Conservation (phyloP, 2,888 invertebrate genomes). For the Anagyrus pseudococci region DNA sequence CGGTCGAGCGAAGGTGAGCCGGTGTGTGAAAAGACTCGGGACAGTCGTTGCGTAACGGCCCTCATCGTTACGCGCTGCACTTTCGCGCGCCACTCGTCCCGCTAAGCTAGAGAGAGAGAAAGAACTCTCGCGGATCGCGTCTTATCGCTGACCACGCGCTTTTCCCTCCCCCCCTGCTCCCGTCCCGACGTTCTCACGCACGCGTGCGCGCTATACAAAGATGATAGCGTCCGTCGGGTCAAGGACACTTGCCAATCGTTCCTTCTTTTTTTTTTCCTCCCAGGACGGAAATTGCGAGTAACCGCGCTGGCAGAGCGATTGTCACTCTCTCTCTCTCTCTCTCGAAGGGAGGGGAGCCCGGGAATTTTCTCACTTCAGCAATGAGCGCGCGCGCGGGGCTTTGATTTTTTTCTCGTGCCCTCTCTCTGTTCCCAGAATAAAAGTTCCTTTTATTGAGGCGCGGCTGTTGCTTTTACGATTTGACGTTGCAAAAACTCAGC, state of each 20-base stretch:
- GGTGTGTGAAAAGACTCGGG: too few species aligned
- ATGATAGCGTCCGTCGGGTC: slow-evolving; percentile 19
- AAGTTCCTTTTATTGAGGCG: neutral
- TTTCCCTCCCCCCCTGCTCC: slow-evolving; percentile 4
- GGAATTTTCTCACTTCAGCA: slow-evolving; percentile 21
- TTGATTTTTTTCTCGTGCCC: neutral
- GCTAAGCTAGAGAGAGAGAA: too few species aligned
- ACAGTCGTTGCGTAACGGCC: too few species aligned
- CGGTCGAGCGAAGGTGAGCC: too few species aligned
- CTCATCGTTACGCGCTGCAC: too few species aligned
- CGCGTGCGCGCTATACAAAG: neutral
- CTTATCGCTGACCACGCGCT: neutral
- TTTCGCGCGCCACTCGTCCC: too few species aligned
- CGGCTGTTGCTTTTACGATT: neutral
- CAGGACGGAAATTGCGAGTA: slow-evolving; percentile 32
- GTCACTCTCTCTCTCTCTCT: too few species aligned
- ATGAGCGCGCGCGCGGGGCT: neutral
- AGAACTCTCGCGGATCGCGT: too few species aligned
- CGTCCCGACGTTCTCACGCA: slow-evolving; percentile 28
- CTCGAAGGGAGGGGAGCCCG: too few species aligned
- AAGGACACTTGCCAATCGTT: slow-evolving; percentile 33
- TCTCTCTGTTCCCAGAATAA: neutral
- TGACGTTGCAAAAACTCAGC: too few species aligned
- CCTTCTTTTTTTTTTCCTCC: slow-evolving; percentile 36
- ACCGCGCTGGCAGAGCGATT: slow-evolving; percentile 17